A percentile compares a stretch with the other conserved stretches of the same genome.
These are phyloP conservation scores for Ciconia stormi DNA, from an alignment of 2,113 vertebrate species.

Conservation along the genomic window DNA sequence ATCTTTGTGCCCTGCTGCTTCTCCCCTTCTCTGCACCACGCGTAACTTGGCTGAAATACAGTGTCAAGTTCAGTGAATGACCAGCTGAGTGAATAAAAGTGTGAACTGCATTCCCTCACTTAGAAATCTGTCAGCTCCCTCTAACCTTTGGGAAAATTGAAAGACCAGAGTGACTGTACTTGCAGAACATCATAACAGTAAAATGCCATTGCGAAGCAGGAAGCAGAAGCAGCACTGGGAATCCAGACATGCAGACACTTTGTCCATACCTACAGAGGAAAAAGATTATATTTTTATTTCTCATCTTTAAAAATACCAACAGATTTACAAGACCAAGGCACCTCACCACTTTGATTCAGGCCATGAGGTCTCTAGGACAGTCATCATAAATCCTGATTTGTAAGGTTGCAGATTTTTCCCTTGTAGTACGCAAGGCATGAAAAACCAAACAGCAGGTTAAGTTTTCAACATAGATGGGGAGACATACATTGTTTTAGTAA, in stretches of 20 bases:
- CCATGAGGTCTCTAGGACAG: not conserved
- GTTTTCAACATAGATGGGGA: not conserved
- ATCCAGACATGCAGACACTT: fast-evolving
- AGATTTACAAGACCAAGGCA: not conserved
- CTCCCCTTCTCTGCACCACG: not conserved
- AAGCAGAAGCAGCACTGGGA: not conserved
- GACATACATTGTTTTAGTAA: not conserved
- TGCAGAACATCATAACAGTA: not conserved
- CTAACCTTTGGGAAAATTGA: not conserved
- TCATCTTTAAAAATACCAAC: not conserved
- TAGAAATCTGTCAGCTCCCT: not conserved
- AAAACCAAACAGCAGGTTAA: not conserved
- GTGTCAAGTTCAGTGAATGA: not conserved
- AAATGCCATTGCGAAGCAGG: not conserved
- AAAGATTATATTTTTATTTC: not conserved
- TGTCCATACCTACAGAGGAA: not conserved
- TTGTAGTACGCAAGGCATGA: not conserved
- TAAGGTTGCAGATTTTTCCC: not conserved
- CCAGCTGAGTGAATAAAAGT: not conserved
- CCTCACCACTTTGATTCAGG: not conserved
- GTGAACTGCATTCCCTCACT: not conserved
- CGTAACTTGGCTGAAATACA: not conserved
- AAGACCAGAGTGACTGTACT: not conserved
- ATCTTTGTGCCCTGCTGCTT: not conserved
- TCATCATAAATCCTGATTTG: not conserved